A percentile compares a stretch with the other conserved stretches of the same genome.
These are phyloP conservation scores for Pituophis catenifer DNA, from an alignment of 2,113 vertebrate genomes.

Conservation along the genomic window DNA sequence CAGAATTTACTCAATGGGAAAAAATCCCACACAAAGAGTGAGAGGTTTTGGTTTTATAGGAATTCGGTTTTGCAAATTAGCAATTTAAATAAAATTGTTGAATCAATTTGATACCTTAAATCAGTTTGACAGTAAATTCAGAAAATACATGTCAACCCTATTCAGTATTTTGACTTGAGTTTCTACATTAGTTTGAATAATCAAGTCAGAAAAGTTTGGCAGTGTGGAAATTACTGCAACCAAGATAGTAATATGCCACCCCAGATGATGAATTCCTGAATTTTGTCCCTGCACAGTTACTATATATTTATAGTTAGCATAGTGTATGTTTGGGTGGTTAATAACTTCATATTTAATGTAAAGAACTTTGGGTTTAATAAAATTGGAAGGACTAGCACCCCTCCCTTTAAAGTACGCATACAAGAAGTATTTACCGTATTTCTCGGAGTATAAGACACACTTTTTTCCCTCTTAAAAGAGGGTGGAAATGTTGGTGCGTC, in stretches of 20 bases:
- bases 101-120: too few species aligned
- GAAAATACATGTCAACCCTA: too few species aligned
- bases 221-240: neutral
- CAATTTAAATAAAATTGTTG: too few species aligned
- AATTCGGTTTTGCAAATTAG: too few species aligned
- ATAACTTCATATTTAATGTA: neutral
- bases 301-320: neutral
- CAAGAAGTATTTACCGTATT: neutral
- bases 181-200: too few species aligned
- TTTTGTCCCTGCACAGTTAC: neutral
- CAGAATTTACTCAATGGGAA: neutral
- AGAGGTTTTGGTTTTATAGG: neutral
- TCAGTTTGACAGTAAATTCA: too few species aligned
- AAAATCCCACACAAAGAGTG: neutral
- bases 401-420: neutral
- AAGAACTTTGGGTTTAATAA: neutral
- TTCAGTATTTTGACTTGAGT: too few species aligned
- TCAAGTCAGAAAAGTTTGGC: too few species aligned
- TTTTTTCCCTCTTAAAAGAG: too few species aligned
- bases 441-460: too few species aligned
- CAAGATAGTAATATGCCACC: neutral
- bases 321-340: neutral
- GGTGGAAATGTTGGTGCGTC: too few species aligned
- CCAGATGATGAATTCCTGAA: neutral
- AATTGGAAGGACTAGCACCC: too few species aligned